Evolutionary conservation across 2,797 vertebrate genomes (phyloP).

Genomic region (Amniataba percoides): DNA sequence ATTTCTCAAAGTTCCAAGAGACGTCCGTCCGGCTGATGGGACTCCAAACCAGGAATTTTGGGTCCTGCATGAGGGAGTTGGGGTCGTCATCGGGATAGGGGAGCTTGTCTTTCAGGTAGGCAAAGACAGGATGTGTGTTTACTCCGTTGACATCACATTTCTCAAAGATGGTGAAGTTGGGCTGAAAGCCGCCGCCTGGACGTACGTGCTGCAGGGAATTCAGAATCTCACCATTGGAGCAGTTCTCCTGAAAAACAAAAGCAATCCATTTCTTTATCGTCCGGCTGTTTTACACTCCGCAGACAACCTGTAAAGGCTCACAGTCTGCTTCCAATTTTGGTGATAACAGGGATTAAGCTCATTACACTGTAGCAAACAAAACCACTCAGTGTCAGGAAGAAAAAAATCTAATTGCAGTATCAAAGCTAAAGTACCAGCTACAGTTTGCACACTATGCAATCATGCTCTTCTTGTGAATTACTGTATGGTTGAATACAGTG

Average conservation of each 20-base stretch:
- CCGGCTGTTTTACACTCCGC: not conserved
- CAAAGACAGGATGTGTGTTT: constrained; percentile 92
- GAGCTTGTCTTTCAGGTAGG: constrained; percentile 96
- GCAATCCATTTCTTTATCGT: not conserved
- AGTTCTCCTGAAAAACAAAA: constrained; percentile 90
- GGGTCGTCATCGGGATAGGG: constrained; percentile 91
- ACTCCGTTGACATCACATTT: constrained; percentile 96
- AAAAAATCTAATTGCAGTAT: not conserved
- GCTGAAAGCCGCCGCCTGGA: constrained; percentile 92
- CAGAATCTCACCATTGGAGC: constrained; percentile 93
- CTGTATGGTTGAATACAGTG: not conserved
- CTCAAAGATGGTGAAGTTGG: constrained; percentile 92
- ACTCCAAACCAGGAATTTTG: constrained; percentile 92
- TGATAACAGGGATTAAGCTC: constrained; percentile 2
- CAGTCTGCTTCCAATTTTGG: constrained; percentile 4
- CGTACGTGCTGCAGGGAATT: constrained; percentile 92
- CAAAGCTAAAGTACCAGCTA: not conserved
- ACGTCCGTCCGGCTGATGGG: constrained; percentile 91
- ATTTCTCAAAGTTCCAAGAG: constrained; percentile 99
- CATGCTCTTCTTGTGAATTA: not conserved
- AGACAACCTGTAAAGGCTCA: not conserved
- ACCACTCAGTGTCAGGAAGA: too few relatives aligned
- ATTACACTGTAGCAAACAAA: constrained; percentile 10
- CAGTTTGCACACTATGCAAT: not conserved
- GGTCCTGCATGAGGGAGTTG: constrained; percentile 88